phyloP scores from a whole-genome alignment of 2,797 vertebrate genomes.

The Poecilia velifera region DNA sequence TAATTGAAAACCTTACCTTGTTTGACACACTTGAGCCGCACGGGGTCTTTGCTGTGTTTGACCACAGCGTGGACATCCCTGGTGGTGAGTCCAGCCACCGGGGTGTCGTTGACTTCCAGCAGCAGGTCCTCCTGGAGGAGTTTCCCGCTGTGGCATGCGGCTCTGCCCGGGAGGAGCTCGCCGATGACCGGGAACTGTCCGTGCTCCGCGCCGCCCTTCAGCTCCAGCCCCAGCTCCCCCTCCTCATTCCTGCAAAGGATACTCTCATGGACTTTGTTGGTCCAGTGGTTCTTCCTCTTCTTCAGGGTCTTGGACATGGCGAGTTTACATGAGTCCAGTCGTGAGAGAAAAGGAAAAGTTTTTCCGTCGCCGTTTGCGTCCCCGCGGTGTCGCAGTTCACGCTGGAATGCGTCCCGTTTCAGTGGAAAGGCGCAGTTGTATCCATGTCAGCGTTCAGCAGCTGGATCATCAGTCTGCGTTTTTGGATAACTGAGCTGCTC shows the following conservation, averaged over 20 bases:
- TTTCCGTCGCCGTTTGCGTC: slow-evolving; percentile 28
- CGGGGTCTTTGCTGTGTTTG: slow-evolving; percentile 94
- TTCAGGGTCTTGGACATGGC: slow-evolving; percentile 96
- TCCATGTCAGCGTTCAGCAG: slow-evolving; percentile 76
- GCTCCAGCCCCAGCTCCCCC: slow-evolving; percentile 89
- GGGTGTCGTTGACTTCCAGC: slow-evolving; percentile 96
- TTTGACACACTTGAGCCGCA: slow-evolving; percentile 95
- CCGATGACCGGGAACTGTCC: slow-evolving; percentile 95
- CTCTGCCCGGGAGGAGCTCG: slow-evolving; percentile 83
- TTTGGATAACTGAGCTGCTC: slow-evolving; percentile 63
- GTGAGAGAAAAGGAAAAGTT: slow-evolving; percentile 46
- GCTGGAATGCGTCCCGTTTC: slow-evolving; percentile 44
- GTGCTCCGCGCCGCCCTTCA: slow-evolving; percentile 94
- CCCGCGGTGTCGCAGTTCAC: slow-evolving; percentile 17
- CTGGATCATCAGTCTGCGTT: slow-evolving; percentile 73
- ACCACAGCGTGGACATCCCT: slow-evolving; percentile 96
- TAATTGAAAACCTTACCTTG: slow-evolving; percentile 84
- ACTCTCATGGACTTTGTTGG: slow-evolving; percentile 94
- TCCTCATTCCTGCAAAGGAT: slow-evolving; percentile 87
- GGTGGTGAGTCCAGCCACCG: slow-evolving; percentile 95
- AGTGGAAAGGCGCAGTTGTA: slow-evolving; percentile 46
- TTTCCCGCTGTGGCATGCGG: slow-evolving; percentile 84
- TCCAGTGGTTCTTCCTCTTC: slow-evolving; percentile 97
- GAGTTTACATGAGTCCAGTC: slow-evolving; percentile 64
- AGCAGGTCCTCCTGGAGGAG: slow-evolving; percentile 85